Evolutionary conservation across 2,797 vertebrate species (phyloP).

Genomic region (Emys orbicularis): DNA sequence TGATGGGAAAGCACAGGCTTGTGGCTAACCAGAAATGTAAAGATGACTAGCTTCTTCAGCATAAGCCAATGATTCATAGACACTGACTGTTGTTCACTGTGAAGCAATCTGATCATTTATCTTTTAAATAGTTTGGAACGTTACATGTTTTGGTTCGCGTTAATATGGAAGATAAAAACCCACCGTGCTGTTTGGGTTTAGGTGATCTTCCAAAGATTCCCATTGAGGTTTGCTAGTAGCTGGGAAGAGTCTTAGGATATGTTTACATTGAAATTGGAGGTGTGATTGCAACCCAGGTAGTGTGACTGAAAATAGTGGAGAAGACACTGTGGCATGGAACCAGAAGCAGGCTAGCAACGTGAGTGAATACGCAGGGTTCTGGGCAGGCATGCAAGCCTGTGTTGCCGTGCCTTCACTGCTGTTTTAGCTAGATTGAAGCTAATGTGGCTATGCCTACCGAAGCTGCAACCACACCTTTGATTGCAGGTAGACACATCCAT

Average conservation of each 20-base stretch:
- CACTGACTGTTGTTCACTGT: background rate
- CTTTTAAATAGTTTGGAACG: background rate
- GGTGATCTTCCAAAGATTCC: background rate
- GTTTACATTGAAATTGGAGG: background rate
- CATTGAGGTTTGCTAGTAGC: background rate
- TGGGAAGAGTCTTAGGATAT: background rate
- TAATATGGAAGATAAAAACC: background rate
- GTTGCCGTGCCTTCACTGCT: no score
- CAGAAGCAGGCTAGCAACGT: background rate
- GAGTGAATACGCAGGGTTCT: background rate
- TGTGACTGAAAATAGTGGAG: background rate
- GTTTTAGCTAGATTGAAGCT: background rate
- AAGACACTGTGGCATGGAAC: background rate
- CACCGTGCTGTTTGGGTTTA: background rate
- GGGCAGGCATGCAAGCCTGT: background rate
- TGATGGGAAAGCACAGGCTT: conserved; percentile 16
- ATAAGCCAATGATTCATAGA: background rate
- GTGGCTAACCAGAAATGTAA: background rate
- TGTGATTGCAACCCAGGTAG: background rate
- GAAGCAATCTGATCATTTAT: background rate
- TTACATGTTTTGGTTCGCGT: background rate
- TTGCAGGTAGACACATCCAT: background rate
- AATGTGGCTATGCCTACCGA: no score
- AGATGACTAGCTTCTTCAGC: conserved; percentile 2
- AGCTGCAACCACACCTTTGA: background rate